Evolutionary conservation across 2,797 vertebrate species (phyloP).

Genomic region (Tragelaphus eurycerus): DNA sequence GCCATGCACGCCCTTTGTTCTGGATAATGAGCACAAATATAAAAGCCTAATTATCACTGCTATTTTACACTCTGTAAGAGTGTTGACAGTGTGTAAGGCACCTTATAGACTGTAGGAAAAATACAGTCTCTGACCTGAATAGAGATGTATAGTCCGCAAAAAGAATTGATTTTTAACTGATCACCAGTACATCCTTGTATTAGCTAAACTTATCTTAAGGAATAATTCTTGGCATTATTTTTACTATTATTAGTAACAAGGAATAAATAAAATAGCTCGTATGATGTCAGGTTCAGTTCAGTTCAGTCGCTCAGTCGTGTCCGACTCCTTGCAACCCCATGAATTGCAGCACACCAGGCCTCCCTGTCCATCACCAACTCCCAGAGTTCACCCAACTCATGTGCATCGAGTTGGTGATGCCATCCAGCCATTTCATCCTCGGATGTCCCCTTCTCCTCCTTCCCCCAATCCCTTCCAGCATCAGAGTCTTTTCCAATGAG

Average conservation of each 20-base stretch:
- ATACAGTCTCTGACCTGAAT: not conserved
- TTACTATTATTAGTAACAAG: not conserved
- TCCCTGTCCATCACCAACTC: too few relatives aligned
- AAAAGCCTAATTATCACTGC: conserved; percentile 48
- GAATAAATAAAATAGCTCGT: not conserved
- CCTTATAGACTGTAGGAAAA: not conserved
- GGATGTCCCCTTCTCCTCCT: too few relatives aligned
- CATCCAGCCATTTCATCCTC: too few relatives aligned
- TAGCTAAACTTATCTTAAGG: not conserved
- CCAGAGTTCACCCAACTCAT: too few relatives aligned
- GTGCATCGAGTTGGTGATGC: too few relatives aligned
- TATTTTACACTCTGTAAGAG: not conserved
- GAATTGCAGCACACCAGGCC: too few relatives aligned
- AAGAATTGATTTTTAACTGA: not conserved
- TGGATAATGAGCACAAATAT: conserved; percentile 53
- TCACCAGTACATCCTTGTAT: not conserved
- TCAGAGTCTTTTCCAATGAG: too few relatives aligned
- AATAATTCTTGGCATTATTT: not conserved
- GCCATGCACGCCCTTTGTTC: not conserved
- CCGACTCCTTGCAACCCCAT: too few relatives aligned
- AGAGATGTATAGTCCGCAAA: not conserved
- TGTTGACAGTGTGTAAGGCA: conserved; percentile 38
- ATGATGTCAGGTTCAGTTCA: not conserved
- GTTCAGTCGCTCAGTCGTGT: too few relatives aligned
- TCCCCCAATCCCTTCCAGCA: too few relatives aligned